phyloP scores from a whole-genome alignment of 2,113 vertebrate species.

The Orthonyx spaldingii region DNA sequence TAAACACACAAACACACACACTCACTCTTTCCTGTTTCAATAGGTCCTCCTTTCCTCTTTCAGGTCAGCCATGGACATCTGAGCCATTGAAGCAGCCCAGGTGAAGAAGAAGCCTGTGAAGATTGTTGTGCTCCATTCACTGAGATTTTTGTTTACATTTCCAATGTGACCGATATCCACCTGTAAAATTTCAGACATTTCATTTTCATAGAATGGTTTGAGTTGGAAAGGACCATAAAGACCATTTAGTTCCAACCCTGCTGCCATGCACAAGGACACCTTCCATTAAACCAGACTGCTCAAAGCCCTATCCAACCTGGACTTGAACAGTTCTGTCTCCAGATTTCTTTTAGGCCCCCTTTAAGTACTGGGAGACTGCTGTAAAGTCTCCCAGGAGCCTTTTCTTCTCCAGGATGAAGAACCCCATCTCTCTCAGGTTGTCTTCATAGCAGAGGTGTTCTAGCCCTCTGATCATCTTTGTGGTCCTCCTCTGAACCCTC shows the following conservation, averaged over 20 bases:
- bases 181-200: not conserved
- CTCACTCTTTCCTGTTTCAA: not conserved
- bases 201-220: not conserved
- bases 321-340: not conserved
- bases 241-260: not conserved
- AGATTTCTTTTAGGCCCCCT: not conserved
- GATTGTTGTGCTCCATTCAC: rapidly evolving
- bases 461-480: not conserved
- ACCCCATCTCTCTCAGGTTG: not conserved
- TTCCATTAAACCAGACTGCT: not conserved
- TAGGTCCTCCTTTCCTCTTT: not conserved
- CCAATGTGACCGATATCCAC: not conserved
- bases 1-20: not conserved
- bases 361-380: not conserved
- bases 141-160: not conserved
- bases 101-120: not conserved
- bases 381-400: not conserved
- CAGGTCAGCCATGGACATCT: not conserved
- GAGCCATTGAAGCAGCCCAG: not conserved
- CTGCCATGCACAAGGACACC: not conserved
- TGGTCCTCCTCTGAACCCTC: not conserved
- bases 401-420: not conserved
- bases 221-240: not conserved
- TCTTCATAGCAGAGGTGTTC: not conserved
- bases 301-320: not conserved